Evolutionary conservation across 2,797 vertebrate genomes (phyloP).

Genomic region (Enteromius thamalakanensis): DNA sequence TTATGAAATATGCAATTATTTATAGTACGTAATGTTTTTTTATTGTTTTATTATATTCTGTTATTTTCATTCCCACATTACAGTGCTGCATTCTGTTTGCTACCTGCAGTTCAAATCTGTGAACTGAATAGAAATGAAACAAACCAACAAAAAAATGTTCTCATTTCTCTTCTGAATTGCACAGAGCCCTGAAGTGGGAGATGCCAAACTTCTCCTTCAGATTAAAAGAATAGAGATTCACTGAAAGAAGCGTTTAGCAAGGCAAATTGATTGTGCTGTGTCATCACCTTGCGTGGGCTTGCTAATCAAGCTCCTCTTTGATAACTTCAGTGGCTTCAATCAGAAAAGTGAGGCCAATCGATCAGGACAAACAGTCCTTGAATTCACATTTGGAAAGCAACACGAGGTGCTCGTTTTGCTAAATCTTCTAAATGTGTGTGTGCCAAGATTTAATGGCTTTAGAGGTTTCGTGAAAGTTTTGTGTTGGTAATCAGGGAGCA

Average conservation of each 20-base stretch:
- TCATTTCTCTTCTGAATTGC: background rate
- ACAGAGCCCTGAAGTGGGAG: background rate
- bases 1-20: background rate
- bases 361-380: constrained; percentile 63
- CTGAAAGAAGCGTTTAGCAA: constrained; percentile 46
- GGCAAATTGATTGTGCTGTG: constrained; percentile 59
- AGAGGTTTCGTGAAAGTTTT: constrained; percentile 43
- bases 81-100: background rate
- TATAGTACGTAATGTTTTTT: background rate
- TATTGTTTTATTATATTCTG: background rate
- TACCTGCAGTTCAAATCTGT: background rate
- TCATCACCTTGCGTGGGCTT: constrained; percentile 60
- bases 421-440: constrained; percentile 53
- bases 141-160: background rate
- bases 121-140: background rate
- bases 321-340: constrained; percentile 64
- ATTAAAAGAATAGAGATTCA: constrained; percentile 48
- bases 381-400: constrained; percentile 56
- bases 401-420: constrained; percentile 40
- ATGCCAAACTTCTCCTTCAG: constrained; percentile 44
- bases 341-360: constrained; percentile 63
- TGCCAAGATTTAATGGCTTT: constrained; percentile 54
- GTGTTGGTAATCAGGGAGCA: constrained; percentile 21
- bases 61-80: background rate
- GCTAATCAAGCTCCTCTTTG: constrained; percentile 53